Evolutionary conservation across 23 tunicate species (phyloP).

Genomic region (Trididemnum miniatum): DNA sequence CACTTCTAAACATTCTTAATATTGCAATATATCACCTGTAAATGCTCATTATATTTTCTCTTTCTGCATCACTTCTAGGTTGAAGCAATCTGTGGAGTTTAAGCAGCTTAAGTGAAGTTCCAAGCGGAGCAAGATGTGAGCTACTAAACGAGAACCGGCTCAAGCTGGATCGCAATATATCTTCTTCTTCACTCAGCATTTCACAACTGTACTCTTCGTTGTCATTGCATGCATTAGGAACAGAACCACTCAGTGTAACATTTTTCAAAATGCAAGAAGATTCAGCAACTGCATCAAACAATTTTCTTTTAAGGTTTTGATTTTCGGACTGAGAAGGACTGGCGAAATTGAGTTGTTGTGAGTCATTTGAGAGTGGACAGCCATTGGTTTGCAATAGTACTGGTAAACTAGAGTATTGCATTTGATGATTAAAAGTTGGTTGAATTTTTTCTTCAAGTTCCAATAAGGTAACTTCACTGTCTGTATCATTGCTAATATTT

Average conservation of each 20-base stretch:
- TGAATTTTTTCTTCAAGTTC: too few species aligned
- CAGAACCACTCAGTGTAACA: background rate
- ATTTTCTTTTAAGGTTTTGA: too few species aligned
- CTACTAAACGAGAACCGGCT: background rate
- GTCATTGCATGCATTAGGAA: background rate
- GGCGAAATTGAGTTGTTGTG: too few species aligned
- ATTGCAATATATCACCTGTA: background rate
- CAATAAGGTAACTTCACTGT: background rate
- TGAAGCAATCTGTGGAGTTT: background rate
- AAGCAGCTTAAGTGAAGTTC: background rate
- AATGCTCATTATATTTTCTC: conserved; percentile 3
- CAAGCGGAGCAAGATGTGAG: background rate
- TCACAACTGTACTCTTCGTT: background rate
- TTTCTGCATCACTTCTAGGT: background rate
- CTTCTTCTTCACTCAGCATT: background rate
- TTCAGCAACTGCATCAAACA: background rate
- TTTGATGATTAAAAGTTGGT: too few species aligned
- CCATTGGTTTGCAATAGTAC: too few species aligned
- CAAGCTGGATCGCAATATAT: background rate
- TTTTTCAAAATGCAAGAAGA: background rate
- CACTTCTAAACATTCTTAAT: background rate
- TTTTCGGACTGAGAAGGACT: too few species aligned
- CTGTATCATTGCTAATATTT: background rate
- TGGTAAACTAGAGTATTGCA: too few species aligned
- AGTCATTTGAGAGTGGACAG: too few species aligned